These are phyloP conservation scores for Phyllotis vaccarum DNA, from an alignment of 2,797 vertebrate genomes.

Conservation along the genomic window DNA sequence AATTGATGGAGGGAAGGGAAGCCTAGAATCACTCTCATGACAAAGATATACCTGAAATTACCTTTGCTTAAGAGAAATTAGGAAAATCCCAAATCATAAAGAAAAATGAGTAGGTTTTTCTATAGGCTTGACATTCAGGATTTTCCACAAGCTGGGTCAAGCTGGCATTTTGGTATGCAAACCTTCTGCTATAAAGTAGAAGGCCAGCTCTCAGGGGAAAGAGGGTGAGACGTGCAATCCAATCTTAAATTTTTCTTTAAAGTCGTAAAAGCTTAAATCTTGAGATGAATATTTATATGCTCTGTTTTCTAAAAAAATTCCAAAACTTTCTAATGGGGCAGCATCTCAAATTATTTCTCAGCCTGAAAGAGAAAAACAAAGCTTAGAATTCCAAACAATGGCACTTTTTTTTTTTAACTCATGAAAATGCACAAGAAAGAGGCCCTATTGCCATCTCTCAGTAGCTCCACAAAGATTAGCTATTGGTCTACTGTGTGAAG, in stretches of 20 bases:
- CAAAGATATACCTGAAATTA: not conserved
- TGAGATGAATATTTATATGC: constrained; percentile 71
- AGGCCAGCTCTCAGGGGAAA: constrained; percentile 70
- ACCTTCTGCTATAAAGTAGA: constrained; percentile 58
- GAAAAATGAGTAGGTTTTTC: constrained; percentile 52
- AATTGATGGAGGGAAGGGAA: not conserved
- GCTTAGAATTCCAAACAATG: constrained; percentile 39
- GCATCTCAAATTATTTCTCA: constrained; percentile 18
- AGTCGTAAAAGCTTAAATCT: constrained; percentile 43
- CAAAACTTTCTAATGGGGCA: not conserved
- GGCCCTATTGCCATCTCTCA: not conserved
- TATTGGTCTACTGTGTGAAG: not conserved
- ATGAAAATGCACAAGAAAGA: not conserved
- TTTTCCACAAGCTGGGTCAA: constrained; percentile 46
- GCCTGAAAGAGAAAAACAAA: constrained; percentile 38
- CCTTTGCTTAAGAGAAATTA: constrained; percentile 12
- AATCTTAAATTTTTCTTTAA: constrained; percentile 65
- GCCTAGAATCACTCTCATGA: not conserved
- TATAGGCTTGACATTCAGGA: constrained; percentile 46
- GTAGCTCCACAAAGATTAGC: not conserved
- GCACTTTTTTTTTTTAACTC: not conserved
- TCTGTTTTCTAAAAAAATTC: constrained; percentile 33
- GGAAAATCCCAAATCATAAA: constrained; percentile 13
- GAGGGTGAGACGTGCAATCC: not conserved
- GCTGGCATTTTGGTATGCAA: constrained; percentile 72